These are phyloP conservation scores for Argyresthia albistria DNA, from an alignment of 2,888 invertebrate genomes.

Conservation along the genomic window DNA sequence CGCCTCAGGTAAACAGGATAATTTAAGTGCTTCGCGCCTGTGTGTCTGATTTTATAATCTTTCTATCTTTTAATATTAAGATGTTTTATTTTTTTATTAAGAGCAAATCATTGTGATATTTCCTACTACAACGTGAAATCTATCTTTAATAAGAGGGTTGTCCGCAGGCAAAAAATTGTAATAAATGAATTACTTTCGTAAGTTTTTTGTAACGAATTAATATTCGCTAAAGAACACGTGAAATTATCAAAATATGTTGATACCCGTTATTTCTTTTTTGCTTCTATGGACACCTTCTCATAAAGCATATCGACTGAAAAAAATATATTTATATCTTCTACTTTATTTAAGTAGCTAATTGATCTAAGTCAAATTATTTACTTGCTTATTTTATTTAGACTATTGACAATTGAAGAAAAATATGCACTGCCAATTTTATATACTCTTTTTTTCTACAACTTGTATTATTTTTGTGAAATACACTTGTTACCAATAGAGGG, in stretches of 20 bases:
- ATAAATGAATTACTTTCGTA: too few relatives aligned
- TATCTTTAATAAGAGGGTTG: conserved; percentile 9
- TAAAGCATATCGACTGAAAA: conserved; percentile 23
- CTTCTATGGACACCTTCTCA: too few relatives aligned
- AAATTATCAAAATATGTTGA: too few relatives aligned
- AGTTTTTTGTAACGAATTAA: too few relatives aligned
- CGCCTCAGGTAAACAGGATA: too few relatives aligned
- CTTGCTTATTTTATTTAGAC: conserved; percentile 1
- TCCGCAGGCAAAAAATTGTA: too few relatives aligned
- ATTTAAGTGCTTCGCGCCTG: too few relatives aligned
- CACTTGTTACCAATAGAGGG: conserved; percentile 5
- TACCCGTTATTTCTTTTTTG: too few relatives aligned
- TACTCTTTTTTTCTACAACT: too few relatives aligned
- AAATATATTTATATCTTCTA: conserved; percentile 7
- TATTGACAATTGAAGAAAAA: background rate
- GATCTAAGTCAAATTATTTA: conserved; percentile 8
- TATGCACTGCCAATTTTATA: conserved; percentile 39
- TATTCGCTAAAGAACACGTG: too few relatives aligned
- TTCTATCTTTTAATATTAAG: background rate
- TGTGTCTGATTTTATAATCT: too few relatives aligned
- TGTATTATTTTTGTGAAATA: too few relatives aligned
- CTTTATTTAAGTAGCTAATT: conserved; percentile 2
- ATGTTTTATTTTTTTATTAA: background rate
- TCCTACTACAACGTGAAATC: background rate
- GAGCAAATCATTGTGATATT: conserved; percentile 11